Evolutionary conservation across 1,140 invertebrate genomes (phyloP).

Genomic region (Solenopsis invicta): DNA sequence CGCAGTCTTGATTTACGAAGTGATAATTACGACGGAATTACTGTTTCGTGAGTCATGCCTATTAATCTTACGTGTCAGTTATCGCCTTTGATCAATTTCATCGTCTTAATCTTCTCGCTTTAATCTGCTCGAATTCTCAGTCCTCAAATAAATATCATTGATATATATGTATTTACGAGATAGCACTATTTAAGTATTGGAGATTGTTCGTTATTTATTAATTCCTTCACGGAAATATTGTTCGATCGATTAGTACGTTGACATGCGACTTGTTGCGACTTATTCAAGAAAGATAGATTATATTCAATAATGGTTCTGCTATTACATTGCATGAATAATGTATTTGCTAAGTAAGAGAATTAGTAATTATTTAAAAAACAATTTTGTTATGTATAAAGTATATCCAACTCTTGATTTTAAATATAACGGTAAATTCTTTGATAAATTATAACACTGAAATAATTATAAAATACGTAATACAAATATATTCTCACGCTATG

Average conservation of each 20-base stretch:
- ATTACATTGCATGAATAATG: constrained; percentile 10
- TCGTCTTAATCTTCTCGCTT: neutral
- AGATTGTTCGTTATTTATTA: constrained; percentile 29
- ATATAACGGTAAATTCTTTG: neutral
- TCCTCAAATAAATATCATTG: neutral
- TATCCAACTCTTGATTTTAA: neutral
- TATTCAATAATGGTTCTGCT: neutral
- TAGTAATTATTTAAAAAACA: neutral
- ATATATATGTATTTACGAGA: neutral
- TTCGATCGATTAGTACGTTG: neutral
- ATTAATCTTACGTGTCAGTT: constrained; percentile 1
- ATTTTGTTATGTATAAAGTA: constrained; percentile 1
- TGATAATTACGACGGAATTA: constrained; percentile 7
- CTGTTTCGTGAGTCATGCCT: neutral
- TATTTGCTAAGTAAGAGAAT: neutral
- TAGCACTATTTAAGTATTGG: neutral
- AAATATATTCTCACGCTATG: neutral
- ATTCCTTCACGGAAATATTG: neutral
- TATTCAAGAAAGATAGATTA: constrained; percentile 10
- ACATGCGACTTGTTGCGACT: neutral
- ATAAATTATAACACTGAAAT: neutral
- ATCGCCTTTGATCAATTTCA: constrained; percentile 2
- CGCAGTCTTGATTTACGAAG: neutral
- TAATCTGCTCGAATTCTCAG: neutral
- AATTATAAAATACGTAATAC: neutral